A percentile compares a stretch with the other conserved stretches of the same genome.
Evolutionary conservation across 2,888 invertebrate species (phyloP).

Genomic region (Xanthia icteritia): DNA sequence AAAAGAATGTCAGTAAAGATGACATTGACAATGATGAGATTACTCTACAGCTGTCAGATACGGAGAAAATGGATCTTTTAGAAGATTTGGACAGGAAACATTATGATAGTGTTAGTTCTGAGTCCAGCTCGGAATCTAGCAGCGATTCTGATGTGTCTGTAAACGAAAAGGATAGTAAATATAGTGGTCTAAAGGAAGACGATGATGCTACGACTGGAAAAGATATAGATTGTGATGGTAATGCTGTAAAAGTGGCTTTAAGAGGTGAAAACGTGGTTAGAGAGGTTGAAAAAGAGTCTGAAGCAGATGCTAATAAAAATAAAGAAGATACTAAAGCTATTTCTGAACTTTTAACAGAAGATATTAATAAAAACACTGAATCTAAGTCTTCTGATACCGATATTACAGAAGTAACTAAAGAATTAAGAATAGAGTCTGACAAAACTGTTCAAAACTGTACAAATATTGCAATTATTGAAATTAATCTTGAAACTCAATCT

Average conservation of each 20-base stretch:
- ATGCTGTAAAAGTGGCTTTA: not conserved
- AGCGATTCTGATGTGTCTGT: slow-evolving; percentile 45
- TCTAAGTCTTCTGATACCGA: slow-evolving; percentile 2
- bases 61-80: slow-evolving; percentile 87
- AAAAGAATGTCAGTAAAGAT: slow-evolving; percentile 74
- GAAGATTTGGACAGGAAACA: slow-evolving; percentile 84
- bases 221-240: not conserved
- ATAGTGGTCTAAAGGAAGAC: slow-evolving; percentile 4
- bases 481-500: not conserved
- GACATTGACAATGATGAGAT: slow-evolving; percentile 87
- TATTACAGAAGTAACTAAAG: not conserved
- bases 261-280: not conserved
- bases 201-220: not conserved
- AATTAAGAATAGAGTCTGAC: not conserved
- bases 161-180: slow-evolving; percentile 26
- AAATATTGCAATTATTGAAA: slow-evolving; percentile 5
- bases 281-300: not conserved
- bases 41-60: slow-evolving; percentile 85
- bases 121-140: slow-evolving; percentile 63
- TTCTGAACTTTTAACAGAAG: not conserved
- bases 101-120: slow-evolving; percentile 76
- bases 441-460: not conserved
- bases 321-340: not conserved
- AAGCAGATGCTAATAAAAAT: not conserved
- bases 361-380: not conserved